phyloP scores from a whole-genome alignment of 2,888 invertebrate genomes.

The Drosophila meridiana region DNA sequence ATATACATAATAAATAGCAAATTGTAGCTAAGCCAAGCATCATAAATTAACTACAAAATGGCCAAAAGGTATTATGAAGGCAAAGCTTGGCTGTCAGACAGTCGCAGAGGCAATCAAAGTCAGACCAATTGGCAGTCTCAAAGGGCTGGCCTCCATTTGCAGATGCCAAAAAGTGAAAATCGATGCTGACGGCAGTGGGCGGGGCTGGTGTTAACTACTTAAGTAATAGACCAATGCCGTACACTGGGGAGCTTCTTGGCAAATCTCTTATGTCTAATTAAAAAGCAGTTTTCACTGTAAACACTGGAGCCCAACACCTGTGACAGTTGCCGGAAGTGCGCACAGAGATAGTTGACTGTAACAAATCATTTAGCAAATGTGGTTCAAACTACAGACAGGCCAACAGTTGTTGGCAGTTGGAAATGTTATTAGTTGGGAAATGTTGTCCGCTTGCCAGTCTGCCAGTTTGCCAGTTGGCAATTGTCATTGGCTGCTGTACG shows the following conservation, averaged over 20 bases:
- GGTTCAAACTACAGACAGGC: constrained; percentile 2
- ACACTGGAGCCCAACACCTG: not conserved
- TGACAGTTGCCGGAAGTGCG: constrained; percentile 22
- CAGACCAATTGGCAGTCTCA: constrained; percentile 39
- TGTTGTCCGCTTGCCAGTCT: constrained; percentile 10
- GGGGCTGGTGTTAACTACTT: not conserved
- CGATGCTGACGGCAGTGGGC: constrained; percentile 19
- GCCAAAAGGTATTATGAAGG: not conserved
- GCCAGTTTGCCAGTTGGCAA: constrained; percentile 23
- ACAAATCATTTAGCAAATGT: constrained; percentile 61
- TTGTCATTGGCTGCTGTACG: constrained; percentile 36
- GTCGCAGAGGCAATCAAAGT: constrained; percentile 40
- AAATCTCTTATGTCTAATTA: constrained; percentile 60
- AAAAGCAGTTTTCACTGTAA: constrained; percentile 20
- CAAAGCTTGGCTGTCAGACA: not conserved
- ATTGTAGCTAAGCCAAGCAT: constrained; percentile 17
- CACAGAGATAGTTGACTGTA: constrained; percentile 34
- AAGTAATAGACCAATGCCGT: constrained; percentile 31
- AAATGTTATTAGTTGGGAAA: constrained; percentile 44
- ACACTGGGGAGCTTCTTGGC: constrained; percentile 11
- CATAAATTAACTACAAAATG: constrained; percentile 29
- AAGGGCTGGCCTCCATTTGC: constrained; percentile 11
- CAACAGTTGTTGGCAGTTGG: constrained; percentile 23
- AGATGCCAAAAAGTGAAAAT: constrained; percentile 23
- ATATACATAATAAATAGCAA: constrained; percentile 37